Evolutionary conservation across 2,797 vertebrate genomes (phyloP).

Genomic region (Champsocephalus gunnari): DNA sequence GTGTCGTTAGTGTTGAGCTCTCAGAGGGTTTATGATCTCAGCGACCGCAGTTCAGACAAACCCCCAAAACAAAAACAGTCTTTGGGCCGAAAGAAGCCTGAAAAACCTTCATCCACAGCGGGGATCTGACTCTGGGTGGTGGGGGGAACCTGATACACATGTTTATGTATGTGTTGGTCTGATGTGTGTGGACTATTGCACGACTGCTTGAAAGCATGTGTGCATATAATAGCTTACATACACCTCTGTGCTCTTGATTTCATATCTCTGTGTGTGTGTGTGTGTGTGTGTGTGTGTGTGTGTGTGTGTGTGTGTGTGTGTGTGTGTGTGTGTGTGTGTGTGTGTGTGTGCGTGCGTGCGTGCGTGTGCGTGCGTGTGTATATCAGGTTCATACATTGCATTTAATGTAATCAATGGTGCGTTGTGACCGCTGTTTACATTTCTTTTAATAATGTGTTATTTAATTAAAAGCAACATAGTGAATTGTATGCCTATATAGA

Average conservation of each 20-base stretch:
- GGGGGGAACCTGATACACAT: conserved; percentile 53
- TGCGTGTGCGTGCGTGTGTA: too few relatives aligned
- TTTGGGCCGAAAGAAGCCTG: conserved; percentile 65
- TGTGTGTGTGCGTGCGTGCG: background rate
- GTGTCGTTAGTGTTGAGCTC: conserved; percentile 58
- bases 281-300: too few relatives aligned
- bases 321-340: background rate
- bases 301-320: background rate
- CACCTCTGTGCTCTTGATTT: background rate
- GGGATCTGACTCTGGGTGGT: conserved; percentile 57
- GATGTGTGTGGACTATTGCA: conserved; percentile 22
- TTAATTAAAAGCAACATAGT: too few relatives aligned
- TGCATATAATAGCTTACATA: conserved; percentile 10
- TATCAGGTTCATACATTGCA: background rate
- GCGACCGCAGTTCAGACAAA: conserved; percentile 63
- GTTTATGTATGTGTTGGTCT: conserved; percentile 50
- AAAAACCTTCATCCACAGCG: conserved; percentile 63
- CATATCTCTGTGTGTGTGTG: background rate
- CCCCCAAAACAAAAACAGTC: conserved; percentile 75
- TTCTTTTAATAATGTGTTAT: background rate
- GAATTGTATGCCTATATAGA: background rate
- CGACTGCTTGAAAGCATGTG: conserved; percentile 24
- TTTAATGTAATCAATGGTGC: background rate
- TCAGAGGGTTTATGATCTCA: conserved; percentile 74
- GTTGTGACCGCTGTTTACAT: background rate